These are phyloP conservation scores for Scaptomyza hsui DNA, from an alignment of 1,140 invertebrate genomes.

Conservation along the genomic window DNA sequence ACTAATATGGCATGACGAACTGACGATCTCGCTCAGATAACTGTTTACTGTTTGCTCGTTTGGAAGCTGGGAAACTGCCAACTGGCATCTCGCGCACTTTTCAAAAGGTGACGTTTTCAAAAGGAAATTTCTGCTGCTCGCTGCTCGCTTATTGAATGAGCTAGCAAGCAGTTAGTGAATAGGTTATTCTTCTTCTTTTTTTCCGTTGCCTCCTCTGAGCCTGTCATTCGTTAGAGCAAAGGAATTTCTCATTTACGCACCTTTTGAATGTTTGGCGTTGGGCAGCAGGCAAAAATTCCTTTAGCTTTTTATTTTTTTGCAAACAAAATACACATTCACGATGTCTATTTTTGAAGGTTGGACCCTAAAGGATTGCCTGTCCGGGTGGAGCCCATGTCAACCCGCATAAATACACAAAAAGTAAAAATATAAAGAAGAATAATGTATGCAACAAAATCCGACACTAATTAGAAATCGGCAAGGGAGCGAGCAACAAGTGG, in stretches of 20 bases:
- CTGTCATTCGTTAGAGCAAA: background rate
- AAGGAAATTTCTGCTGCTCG: constrained; percentile 16
- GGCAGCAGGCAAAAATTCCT: constrained; percentile 28
- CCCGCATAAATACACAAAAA: background rate
- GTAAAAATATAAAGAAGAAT: too few relatives aligned
- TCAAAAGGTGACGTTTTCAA: constrained; percentile 32
- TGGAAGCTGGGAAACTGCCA: background rate
- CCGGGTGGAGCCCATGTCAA: too few relatives aligned
- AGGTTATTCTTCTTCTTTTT: background rate
- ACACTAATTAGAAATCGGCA: constrained; percentile 30
- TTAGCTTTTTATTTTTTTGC: constrained; percentile 1
- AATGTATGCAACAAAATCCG: constrained; percentile 4
- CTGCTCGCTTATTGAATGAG: constrained; percentile 20
- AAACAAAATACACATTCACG: constrained; percentile 19
- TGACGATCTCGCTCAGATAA: background rate
- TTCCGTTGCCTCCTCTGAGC: background rate
- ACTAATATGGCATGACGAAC: constrained; percentile 52
- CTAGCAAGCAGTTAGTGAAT: constrained; percentile 20
- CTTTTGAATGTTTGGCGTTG: constrained; percentile 43
- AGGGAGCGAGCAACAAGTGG: background rate
- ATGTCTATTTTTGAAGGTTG: constrained; percentile 9
- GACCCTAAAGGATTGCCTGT: background rate
- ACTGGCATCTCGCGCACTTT: constrained; percentile 19
- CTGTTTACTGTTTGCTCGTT: background rate
- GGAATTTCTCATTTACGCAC: constrained; percentile 53